Evolutionary conservation across 2,888 invertebrate genomes (phyloP).

Genomic region (Parnassius smintheus): DNA sequence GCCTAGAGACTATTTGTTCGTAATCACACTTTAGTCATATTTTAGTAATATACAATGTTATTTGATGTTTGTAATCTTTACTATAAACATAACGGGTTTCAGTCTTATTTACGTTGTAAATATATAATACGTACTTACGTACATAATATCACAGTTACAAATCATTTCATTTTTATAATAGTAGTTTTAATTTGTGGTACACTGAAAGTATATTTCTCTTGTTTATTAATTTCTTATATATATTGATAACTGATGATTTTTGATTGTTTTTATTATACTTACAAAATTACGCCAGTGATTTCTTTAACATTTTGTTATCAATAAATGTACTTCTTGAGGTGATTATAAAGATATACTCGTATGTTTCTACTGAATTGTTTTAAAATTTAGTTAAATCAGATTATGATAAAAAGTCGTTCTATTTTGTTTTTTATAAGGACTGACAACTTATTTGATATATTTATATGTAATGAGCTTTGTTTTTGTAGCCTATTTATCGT

Average conservation of each 20-base stretch:
- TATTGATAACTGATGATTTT: too few species aligned
- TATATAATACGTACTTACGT: background rate
- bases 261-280: background rate
- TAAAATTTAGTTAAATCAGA: too few species aligned
- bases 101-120: slow-evolving; percentile 3
- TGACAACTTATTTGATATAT: background rate
- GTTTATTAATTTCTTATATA: background rate
- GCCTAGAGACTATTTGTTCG: background rate
- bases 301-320: too few species aligned
- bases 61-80: slow-evolving; percentile 14
- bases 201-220: background rate
- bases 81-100: slow-evolving; percentile 21
- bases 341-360: too few species aligned
- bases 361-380: too few species aligned
- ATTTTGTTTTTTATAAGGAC: too few species aligned
- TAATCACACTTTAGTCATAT: slow-evolving; percentile 5
- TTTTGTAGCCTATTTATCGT: slow-evolving; percentile 12
- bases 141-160: background rate
- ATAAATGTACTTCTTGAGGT: too few species aligned
- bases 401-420: too few species aligned
- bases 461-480: slow-evolving; percentile 3
- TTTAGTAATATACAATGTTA: slow-evolving; percentile 4
- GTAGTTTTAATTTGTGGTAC: too few species aligned
- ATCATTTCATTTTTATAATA: background rate
- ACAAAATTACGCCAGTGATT: too few species aligned